Conservation (phyloP, 2,113 vertebrate genomes). For the Oreochromis spilurus region DNA sequence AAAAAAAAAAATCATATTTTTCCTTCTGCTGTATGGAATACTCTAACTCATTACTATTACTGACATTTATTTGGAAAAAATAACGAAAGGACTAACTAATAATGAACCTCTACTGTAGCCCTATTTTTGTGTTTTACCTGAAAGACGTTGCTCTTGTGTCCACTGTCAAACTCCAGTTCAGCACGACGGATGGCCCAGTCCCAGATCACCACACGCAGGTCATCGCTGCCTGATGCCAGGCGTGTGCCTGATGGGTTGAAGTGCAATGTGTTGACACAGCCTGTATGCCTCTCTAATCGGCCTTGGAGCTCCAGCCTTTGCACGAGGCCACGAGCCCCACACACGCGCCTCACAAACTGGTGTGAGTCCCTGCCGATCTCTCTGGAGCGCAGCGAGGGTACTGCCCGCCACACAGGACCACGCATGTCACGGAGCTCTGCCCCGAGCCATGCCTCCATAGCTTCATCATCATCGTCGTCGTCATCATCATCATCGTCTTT, state of each 20-base stretch:
- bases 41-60: not conserved
- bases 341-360: constrained; percentile 84
- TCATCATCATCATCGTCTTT: constrained; percentile 73
- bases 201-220: constrained; percentile 93
- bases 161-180: constrained; percentile 90
- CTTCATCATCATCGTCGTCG: constrained; percentile 75
- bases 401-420: constrained; percentile 78
- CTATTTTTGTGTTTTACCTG: constrained; percentile 74
- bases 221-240: constrained; percentile 92
- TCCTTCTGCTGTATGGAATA: not conserved
- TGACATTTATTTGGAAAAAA: not conserved
- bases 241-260: constrained; percentile 93
- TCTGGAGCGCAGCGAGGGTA: constrained; percentile 81
- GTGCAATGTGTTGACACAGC: constrained; percentile 97
- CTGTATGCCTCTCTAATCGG: constrained; percentile 85
- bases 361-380: constrained; percentile 78
- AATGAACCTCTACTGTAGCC: not conserved
- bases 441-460: constrained; percentile 87
- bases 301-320: constrained; percentile 89
- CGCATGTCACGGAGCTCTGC: constrained; percentile 82
- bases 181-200: constrained; percentile 86
- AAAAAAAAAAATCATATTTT: not conserved
- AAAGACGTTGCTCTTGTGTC: constrained; percentile 97
- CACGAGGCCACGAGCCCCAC: constrained; percentile 86
- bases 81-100: not conserved